These are phyloP conservation scores for Cataglyphis cursor DNA, from an alignment of 2,888 invertebrate species.

Conservation along the genomic window DNA sequence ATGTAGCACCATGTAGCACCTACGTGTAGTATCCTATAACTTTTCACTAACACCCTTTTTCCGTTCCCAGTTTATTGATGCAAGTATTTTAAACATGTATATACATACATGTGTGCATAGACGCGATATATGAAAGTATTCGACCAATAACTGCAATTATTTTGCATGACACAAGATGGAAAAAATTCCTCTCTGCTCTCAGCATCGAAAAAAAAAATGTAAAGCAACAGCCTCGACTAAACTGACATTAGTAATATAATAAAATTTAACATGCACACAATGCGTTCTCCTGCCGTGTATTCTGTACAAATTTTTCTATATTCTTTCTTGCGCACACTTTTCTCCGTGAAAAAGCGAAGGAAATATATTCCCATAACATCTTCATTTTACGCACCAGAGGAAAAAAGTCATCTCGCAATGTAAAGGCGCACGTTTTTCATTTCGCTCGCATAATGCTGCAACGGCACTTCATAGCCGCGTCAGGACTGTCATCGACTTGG, in stretches of 20 bases:
- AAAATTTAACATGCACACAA: neutral
- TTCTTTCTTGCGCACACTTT: conserved; percentile 13
- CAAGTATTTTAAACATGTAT: conserved; percentile 22
- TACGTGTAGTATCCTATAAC: conserved; percentile 48
- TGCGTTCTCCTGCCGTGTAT: neutral
- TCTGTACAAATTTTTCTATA: conserved; percentile 8
- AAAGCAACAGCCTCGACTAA: neutral
- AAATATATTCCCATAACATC: conserved; percentile 14
- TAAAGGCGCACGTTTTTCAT: conserved; percentile 36
- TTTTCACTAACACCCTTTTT: conserved; percentile 4
- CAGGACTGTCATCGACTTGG: conserved; percentile 32
- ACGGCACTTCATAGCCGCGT: conserved; percentile 21
- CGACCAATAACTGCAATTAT: conserved; percentile 10
- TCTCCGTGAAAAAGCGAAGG: neutral
- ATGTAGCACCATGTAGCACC: conserved; percentile 74
- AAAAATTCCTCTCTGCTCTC: conserved; percentile 8
- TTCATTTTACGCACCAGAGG: conserved; percentile 21
- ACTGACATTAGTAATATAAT: conserved; percentile 14
- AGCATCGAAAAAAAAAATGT: neutral
- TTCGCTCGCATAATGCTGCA: conserved; percentile 27
- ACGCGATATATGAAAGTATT: neutral
- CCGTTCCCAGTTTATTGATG: conserved; percentile 12
- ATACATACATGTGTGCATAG: neutral
- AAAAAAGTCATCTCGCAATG: conserved; percentile 32
- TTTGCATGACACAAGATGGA: neutral